phyloP scores from a whole-genome alignment of 1,140 invertebrate species.

The Paracyclopina nana region DNA sequence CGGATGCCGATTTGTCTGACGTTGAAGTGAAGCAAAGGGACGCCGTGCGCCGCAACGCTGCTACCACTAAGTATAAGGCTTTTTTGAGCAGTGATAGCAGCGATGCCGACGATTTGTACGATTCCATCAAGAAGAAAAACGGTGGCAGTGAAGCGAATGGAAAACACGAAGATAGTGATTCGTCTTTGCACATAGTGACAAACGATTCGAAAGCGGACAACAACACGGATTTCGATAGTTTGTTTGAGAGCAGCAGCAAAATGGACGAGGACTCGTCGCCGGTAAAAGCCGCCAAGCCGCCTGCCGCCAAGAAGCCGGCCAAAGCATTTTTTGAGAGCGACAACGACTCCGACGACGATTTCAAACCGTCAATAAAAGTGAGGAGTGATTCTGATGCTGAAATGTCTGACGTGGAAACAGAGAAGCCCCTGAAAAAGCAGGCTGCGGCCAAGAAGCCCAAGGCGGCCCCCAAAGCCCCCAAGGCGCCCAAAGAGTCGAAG shows the following conservation, averaged over 20 bases:
- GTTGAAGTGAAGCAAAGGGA: conserved; percentile 1
- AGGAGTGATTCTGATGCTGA: conserved; percentile 19
- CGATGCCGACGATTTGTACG: no score
- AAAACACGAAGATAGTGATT: no score
- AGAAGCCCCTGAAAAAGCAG: conserved; percentile 17
- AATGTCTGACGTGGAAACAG: conserved; percentile 22
- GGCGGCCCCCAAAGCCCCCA: conserved; percentile 21
- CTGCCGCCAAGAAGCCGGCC: not conserved
- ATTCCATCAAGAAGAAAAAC: no score
- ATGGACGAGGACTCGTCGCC: not conserved
- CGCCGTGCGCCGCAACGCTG: no score
- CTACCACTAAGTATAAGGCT: no score
- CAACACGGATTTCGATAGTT: no score
- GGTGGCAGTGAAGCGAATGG: no score
- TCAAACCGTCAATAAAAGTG: conserved; percentile 17
- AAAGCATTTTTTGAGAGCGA: not conserved
- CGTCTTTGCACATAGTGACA: no score
- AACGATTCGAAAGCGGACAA: no score
- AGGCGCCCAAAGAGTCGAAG: conserved; percentile 24
- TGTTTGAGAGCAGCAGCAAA: not conserved
- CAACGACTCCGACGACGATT: not conserved
- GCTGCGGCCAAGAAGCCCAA: conserved; percentile 22
- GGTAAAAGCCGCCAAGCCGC: no score
- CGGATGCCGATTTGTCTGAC: conserved; percentile 13
- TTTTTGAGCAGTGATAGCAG: no score